phyloP scores from a whole-genome alignment of 2,888 invertebrate species.

The Malthinus flaveolus region DNA sequence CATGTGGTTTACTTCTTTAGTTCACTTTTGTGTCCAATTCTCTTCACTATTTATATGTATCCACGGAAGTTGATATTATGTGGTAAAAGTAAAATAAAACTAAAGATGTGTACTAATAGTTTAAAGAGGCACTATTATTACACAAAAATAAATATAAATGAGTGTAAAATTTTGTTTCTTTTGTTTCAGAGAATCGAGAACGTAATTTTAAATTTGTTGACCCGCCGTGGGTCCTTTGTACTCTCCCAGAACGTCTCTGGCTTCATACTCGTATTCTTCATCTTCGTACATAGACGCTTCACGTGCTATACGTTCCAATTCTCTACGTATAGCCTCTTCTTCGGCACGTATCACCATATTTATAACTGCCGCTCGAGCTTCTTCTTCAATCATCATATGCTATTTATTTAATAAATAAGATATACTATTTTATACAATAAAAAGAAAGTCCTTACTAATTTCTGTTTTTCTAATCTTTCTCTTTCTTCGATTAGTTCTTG shows the following conservation, averaged over 20 bases:
- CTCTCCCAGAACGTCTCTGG: constrained; percentile 42
- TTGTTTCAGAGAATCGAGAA: background rate
- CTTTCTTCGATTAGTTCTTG: constrained; percentile 48
- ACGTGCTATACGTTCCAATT: constrained; percentile 42
- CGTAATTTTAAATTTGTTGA: background rate
- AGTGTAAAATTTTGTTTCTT: background rate
- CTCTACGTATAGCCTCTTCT: constrained; percentile 44
- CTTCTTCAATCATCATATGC: constrained; percentile 47
- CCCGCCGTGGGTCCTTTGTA: constrained; percentile 37
- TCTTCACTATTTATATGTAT: too few species aligned
- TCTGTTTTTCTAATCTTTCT: constrained; percentile 44
- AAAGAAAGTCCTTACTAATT: constrained; percentile 38
- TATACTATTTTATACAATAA: background rate
- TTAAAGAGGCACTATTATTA: too few species aligned
- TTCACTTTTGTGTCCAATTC: too few species aligned
- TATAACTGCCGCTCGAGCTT: constrained; percentile 46
- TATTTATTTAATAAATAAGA: constrained; percentile 24
- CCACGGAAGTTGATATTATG: too few species aligned
- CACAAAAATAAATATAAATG: background rate
- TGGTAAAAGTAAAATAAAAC: too few species aligned
- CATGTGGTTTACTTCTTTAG: too few species aligned
- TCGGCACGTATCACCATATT: constrained; percentile 49
- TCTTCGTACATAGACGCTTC: constrained; percentile 33
- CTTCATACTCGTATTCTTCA: constrained; percentile 41
- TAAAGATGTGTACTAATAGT: too few species aligned